Conservation (phyloP, 2,888 invertebrate species). For the Opisthograptis luteolata region DNA sequence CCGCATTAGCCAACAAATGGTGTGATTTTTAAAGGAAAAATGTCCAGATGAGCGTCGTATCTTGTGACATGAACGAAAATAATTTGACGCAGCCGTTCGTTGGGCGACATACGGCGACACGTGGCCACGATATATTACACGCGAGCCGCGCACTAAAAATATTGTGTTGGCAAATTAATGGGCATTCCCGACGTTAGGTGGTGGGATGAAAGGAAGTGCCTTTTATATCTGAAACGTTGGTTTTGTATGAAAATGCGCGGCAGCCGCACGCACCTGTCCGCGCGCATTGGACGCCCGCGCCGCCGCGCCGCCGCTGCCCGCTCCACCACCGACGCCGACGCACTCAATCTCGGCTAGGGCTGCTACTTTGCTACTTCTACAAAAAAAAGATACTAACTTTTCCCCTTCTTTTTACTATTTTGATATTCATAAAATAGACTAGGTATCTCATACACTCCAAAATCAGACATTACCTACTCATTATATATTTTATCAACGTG, state of each 20-base stretch:
- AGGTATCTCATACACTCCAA: no score
- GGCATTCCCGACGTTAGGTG: slow-evolving; percentile 83
- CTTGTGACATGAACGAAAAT: slow-evolving; percentile 84
- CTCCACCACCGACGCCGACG: slow-evolving; percentile 28
- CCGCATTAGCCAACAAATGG: slow-evolving; percentile 70
- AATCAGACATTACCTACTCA: no score
- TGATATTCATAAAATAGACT: no score
- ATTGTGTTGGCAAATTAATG: slow-evolving; percentile 85
- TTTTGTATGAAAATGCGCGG: slow-evolving; percentile 81
- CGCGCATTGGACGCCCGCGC: slow-evolving; percentile 58
- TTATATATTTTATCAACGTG: no score
- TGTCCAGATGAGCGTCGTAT: slow-evolving; percentile 82
- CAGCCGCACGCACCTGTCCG: slow-evolving; percentile 83
- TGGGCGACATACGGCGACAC: slow-evolving; percentile 83
- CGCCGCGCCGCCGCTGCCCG: slow-evolving; percentile 32
- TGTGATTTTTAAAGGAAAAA: slow-evolving; percentile 82
- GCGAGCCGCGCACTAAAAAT: slow-evolving; percentile 83
- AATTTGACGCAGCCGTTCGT: slow-evolving; percentile 83
- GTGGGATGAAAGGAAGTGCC: slow-evolving; percentile 84
- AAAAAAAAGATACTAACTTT: no score
- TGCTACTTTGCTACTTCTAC: slow-evolving; percentile 30
- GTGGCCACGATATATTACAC: slow-evolving; percentile 84
- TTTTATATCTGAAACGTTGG: slow-evolving; percentile 83
- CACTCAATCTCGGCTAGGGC: slow-evolving; percentile 49
- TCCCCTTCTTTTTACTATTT: no score